These are phyloP conservation scores for Phaonia tiefii DNA, from an alignment of 2,888 invertebrate genomes.

Conservation along the genomic window DNA sequence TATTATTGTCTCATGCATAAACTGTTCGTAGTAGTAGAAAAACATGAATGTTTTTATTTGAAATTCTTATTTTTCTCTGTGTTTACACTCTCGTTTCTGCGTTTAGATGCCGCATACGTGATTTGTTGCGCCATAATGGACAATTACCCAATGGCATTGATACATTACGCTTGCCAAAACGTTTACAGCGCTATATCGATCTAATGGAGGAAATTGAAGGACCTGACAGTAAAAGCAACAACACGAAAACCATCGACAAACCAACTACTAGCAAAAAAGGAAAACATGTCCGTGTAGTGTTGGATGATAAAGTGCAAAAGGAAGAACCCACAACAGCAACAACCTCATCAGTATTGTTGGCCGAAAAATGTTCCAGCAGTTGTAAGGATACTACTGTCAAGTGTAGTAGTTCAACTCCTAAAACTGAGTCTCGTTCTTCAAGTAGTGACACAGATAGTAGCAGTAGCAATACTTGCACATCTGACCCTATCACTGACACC, in stretches of 20 bases:
- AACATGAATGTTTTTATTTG: too few species aligned
- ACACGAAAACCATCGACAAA: slow-evolving; percentile 38
- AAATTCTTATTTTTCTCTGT: slow-evolving; percentile 44
- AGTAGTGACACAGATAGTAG: slow-evolving; percentile 17
- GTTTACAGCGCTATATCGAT: slow-evolving; percentile 87
- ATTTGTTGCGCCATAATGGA: slow-evolving; percentile 85
- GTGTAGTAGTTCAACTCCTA: not conserved
- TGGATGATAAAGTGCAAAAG: slow-evolving; percentile 44
- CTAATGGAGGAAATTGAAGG: slow-evolving; percentile 83
- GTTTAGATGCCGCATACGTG: slow-evolving; percentile 85
- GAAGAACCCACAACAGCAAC: slow-evolving; percentile 16
- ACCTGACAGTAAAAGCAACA: slow-evolving; percentile 51
- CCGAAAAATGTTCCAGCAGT: not conserved
- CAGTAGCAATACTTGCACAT: too few species aligned
- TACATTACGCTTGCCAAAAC: slow-evolving; percentile 85
- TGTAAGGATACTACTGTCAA: not conserved
- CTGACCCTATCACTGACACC: slow-evolving; percentile 15
- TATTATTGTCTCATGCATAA: too few species aligned
- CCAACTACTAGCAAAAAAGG: slow-evolving; percentile 49
- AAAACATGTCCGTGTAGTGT: slow-evolving; percentile 28
- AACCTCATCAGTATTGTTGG: not conserved
- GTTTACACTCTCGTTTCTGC: not conserved
- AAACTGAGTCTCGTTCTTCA: too few species aligned
- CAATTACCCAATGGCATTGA: slow-evolving; percentile 88
- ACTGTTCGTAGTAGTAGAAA: too few species aligned